These are phyloP conservation scores for Chelonus formosanus DNA, from an alignment of 2,888 invertebrate species.

Conservation along the genomic window DNA sequence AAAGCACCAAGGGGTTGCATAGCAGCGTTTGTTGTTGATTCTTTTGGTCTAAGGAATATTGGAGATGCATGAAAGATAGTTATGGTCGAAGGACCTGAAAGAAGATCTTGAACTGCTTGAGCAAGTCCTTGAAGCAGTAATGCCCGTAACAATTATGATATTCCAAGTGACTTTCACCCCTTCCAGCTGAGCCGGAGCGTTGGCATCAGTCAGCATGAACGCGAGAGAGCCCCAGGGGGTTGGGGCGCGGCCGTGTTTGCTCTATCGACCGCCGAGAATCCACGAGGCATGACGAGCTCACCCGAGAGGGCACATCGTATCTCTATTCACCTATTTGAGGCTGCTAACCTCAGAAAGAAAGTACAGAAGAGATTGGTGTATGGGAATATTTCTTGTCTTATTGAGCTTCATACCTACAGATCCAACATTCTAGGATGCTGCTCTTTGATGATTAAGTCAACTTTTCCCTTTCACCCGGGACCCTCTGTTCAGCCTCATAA, in stretches of 20 bases:
- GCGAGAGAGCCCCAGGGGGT: constrained; percentile 53
- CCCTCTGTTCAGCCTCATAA: not conserved
- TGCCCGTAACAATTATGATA: constrained; percentile 61
- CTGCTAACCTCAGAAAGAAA: constrained; percentile 25
- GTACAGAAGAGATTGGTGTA: not conserved
- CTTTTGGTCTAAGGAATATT: constrained; percentile 19
- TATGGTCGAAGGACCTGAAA: no score
- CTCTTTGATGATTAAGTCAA: constrained; percentile 8
- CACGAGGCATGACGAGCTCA: constrained; percentile 58
- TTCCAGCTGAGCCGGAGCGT: constrained; percentile 11
- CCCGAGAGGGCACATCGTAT: constrained; percentile 46
- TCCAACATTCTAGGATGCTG: not conserved
- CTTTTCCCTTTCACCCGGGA: constrained; percentile 24
- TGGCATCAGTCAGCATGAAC: constrained; percentile 24
- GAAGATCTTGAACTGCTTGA: constrained; percentile 34
- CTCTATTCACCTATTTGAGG: constrained; percentile 30
- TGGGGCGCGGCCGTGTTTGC: constrained; percentile 66
- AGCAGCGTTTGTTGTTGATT: constrained; percentile 5
- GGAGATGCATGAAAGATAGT: not conserved
- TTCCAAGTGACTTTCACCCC: constrained; percentile 46
- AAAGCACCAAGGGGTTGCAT: constrained; percentile 38
- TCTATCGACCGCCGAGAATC: constrained; percentile 65
- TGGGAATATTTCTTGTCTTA: not conserved
- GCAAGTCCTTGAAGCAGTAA: constrained; percentile 38
- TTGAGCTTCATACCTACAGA: no score